Conservation (phyloP, 2,797 vertebrate genomes). For the Acrossocheilus wenchowensis region DNA sequence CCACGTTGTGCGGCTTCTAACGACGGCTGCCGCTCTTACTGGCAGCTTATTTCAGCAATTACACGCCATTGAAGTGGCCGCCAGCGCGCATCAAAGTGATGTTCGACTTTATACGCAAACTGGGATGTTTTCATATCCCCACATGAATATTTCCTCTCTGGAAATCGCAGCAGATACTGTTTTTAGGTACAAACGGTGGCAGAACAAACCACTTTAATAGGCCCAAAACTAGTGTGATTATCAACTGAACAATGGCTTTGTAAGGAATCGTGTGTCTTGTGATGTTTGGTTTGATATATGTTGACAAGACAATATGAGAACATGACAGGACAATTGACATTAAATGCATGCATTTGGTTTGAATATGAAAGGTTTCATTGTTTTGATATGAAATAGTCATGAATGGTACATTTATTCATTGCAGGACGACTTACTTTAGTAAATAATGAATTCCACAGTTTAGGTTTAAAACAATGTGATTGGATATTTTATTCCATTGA, state of each 20-base stretch:
- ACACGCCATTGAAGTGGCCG: constrained; percentile 33
- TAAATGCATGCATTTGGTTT: background rate
- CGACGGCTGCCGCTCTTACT: background rate
- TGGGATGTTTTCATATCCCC: background rate
- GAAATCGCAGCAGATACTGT: background rate
- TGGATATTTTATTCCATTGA: constrained; percentile 82
- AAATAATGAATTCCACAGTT: constrained; percentile 79
- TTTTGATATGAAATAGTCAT: constrained; percentile 21
- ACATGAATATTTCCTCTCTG: background rate
- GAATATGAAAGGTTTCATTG: background rate
- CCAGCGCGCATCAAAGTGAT: constrained; percentile 22
- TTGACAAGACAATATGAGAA: background rate
- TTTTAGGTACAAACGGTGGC: background rate
- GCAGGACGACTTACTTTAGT: constrained; percentile 43
- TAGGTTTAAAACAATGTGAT: constrained; percentile 77
- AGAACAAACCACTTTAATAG: background rate
- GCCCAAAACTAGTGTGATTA: background rate
- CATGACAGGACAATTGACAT: background rate
- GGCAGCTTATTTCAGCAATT: constrained; percentile 35
- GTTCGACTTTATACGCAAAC: constrained; percentile 5
- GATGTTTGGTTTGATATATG: background rate
- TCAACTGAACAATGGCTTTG: background rate
- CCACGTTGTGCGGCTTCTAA: constrained; percentile 48
- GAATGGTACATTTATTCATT: background rate
- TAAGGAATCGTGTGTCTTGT: background rate